phyloP scores from a whole-genome alignment of 1,140 invertebrate genomes.

The Kradibia gibbosae region DNA sequence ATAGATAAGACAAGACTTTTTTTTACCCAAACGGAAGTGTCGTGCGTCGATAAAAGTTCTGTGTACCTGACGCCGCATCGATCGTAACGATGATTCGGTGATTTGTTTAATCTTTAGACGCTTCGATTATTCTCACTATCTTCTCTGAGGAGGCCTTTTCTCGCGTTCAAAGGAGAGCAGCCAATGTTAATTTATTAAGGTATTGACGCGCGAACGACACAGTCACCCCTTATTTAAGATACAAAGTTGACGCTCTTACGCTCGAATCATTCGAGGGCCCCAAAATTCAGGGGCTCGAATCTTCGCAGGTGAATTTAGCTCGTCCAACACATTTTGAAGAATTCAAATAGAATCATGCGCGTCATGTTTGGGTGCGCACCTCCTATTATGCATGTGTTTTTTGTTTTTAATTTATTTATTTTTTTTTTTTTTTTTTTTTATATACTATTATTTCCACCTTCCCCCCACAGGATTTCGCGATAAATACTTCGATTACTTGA shows the following conservation, averaged over 20 bases:
- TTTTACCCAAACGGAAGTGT: conserved; percentile 34
- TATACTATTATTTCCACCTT: too few relatives aligned
- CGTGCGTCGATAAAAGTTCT: conserved; percentile 52
- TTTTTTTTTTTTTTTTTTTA: too few relatives aligned
- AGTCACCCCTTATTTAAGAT: conserved; percentile 52
- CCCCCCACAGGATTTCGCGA: background rate
- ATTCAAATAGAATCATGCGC: conserved; percentile 37
- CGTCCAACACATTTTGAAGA: background rate
- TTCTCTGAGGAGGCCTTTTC: conserved; percentile 38
- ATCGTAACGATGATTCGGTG: conserved; percentile 50
- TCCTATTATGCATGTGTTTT: conserved; percentile 54
- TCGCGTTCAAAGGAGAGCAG: background rate
- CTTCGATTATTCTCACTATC: conserved; percentile 24
- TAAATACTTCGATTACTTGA: too few relatives aligned
- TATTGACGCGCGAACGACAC: conserved; percentile 51
- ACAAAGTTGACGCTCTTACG: background rate
- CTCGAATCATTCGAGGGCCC: too few relatives aligned
- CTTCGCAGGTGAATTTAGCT: background rate
- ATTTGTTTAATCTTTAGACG: conserved; percentile 47
- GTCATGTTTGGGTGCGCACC: conserved; percentile 66
- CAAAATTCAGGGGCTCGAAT: too few relatives aligned
- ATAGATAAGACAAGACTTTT: too few relatives aligned
- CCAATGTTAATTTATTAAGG: background rate
- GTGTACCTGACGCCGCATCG: conserved; percentile 66
- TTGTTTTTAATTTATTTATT: too few relatives aligned